A percentile compares a stretch with the other conserved stretches of the same genome.
phyloP scores from a whole-genome alignment of 1,140 invertebrate species.

The Fragariocoptes setiger region DNA sequence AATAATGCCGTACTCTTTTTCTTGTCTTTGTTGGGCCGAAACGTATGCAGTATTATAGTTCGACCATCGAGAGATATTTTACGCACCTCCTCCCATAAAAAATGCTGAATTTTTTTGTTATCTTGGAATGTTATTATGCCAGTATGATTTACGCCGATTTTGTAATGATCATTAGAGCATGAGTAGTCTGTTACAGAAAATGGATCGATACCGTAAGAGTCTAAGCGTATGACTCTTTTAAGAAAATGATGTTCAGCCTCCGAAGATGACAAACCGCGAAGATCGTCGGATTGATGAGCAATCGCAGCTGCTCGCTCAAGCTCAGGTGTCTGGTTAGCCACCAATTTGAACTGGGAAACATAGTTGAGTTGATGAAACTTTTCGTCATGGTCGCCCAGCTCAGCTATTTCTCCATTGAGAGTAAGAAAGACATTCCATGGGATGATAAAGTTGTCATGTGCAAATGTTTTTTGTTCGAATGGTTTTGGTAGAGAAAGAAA shows the following conservation, averaged over 20 bases:
- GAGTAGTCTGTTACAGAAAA: conserved; percentile 84
- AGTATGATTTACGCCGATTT: conserved; percentile 61
- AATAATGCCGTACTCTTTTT: conserved; percentile 34
- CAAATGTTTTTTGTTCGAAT: neutral
- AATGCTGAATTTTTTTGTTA: conserved; percentile 62
- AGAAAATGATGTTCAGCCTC: conserved; percentile 47
- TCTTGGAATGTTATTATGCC: conserved; percentile 81
- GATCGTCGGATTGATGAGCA: conserved; percentile 32
- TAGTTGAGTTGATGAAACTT: conserved; percentile 60
- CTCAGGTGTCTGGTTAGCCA: conserved; percentile 60
- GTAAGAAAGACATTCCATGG: neutral
- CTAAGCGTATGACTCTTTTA: conserved; percentile 50
- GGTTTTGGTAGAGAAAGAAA: neutral
- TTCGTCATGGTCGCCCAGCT: conserved; percentile 70
- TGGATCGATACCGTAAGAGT: conserved; percentile 87
- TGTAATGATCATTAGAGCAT: neutral
- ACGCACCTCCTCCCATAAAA: conserved; percentile 37
- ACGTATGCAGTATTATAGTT: neutral
- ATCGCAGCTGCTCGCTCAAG: conserved; percentile 64
- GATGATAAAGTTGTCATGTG: neutral
- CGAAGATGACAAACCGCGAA: conserved; percentile 19
- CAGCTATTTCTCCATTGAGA: conserved; percentile 26
- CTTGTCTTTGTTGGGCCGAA: conserved; percentile 9
- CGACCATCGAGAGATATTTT: conserved; percentile 5
- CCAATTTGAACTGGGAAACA: conserved; percentile 54